phyloP scores from a whole-genome alignment of 1,140 invertebrate species.

The Pentalonia nigronervosa region DNA sequence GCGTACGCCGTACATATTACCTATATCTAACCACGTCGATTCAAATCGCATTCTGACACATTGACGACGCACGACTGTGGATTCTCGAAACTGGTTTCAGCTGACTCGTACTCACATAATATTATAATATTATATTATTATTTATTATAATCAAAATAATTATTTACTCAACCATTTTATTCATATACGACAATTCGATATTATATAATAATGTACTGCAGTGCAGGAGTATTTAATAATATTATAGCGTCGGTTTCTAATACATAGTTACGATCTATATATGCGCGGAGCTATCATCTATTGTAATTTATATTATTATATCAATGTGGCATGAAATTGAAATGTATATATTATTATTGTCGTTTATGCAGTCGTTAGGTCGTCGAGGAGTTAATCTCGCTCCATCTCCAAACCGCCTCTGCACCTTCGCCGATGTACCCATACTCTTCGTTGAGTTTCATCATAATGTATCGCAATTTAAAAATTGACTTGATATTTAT shows the following conservation, averaged over 20 bases:
- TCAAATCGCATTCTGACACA: conserved; percentile 23
- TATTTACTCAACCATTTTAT: background rate
- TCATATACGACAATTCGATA: background rate
- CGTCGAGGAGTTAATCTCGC: background rate
- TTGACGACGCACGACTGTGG: background rate
- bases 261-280: background rate
- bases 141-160: background rate
- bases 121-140: background rate
- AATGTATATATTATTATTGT: background rate
- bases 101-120: background rate
- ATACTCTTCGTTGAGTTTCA: background rate
- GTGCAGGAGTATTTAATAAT: background rate
- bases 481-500: background rate
- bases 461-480: background rate
- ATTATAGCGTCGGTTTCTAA: background rate
- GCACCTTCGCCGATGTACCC: background rate
- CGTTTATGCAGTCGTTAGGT: background rate
- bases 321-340: background rate
- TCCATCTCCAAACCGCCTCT: background rate
- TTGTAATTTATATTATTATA: background rate
- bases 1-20: too few species aligned
- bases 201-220: background rate
- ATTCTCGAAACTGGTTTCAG: background rate
- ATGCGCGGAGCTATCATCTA: background rate
- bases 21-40: background rate